Evolutionary conservation across 35 echinoderm and acorn worm genomes (phyloP).

Genomic region (Heliocidaris tuberculata): DNA sequence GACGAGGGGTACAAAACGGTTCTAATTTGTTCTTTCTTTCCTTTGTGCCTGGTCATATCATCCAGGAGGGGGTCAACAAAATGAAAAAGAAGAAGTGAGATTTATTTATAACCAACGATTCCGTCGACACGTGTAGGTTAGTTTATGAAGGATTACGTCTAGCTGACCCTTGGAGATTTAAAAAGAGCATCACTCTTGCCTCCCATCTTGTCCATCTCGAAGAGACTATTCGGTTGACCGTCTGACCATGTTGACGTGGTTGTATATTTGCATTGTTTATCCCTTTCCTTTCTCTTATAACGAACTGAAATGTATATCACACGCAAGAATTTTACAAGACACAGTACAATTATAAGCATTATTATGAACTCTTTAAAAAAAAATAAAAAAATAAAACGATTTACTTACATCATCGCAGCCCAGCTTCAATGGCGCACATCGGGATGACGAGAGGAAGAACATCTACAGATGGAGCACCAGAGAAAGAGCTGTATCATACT

Average conservation of each 20-base stretch:
- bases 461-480: too few relatives aligned
- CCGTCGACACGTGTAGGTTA: background rate
- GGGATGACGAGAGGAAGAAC: too few relatives aligned
- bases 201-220: background rate
- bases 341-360: too few relatives aligned
- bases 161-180: background rate
- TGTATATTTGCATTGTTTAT: background rate
- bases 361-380: too few relatives aligned
- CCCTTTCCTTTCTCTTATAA: background rate
- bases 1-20: slow-evolving; percentile 15
- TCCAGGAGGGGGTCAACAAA: background rate
- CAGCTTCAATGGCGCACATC: too few relatives aligned
- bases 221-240: background rate
- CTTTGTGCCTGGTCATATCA: background rate
- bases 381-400: too few relatives aligned
- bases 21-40: background rate
- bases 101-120: background rate
- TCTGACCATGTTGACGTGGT: background rate
- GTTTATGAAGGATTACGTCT: background rate
- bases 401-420: too few relatives aligned
- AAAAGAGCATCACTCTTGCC: background rate
- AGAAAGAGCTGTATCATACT: too few relatives aligned
- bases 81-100: background rate
- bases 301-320: background rate
- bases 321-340: background rate